Evolutionary conservation across 2,888 invertebrate genomes (phyloP), one percentile per base, ranked within the genome.

Genomic region (Stenurella melanura): DNA sequence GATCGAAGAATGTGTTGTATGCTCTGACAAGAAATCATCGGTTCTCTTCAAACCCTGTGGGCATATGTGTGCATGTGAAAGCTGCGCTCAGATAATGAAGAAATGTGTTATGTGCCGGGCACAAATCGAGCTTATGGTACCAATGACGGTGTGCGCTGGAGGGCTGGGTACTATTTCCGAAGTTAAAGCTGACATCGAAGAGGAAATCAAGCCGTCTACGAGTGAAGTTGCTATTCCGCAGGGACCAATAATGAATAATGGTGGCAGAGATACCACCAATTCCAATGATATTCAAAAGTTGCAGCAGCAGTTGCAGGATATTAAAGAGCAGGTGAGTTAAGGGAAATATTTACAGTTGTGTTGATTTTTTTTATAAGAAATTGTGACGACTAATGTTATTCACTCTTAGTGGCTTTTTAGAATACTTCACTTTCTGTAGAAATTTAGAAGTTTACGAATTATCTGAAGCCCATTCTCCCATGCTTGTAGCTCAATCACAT

Each of bases 1-100:
- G 93, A 96, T 98, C 88, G 97, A 97, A 89, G 98, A 98, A 91
- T 98, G 98, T 90, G 93, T 98, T 82, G 98, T 98, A 56, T 98
- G 98, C 90, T 97, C 97, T 18, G 97, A 97, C 90, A 96, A 96
- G 89, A 95, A 96, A 86, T 96, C 98, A 26, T 94, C 96, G 19
- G 95, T 97, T 73, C 92, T 98, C 88, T 98, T 98, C 92, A 95
- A 96, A 83, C 98, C 98, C 30, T 98, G 98, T 90, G 96, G 96
- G 70, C 98, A 98, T 91, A 97, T 98, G 94, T 95, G 96, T 91
- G 96, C 96, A 19, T 97, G 97, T 91, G 95, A 95, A 82, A 93
- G 94, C 84, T 98, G 98, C 90, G 96, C 97, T 78, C 94, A 95
- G 81, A 93, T 98, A 85, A 98, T 98, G 97, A 98, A 98, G 92